A percentile compares a stretch with the other conserved stretches of the same genome.
phyloP scores from a whole-genome alignment of 2,113 vertebrate genomes.

The Dipodomys ordii region DNA sequence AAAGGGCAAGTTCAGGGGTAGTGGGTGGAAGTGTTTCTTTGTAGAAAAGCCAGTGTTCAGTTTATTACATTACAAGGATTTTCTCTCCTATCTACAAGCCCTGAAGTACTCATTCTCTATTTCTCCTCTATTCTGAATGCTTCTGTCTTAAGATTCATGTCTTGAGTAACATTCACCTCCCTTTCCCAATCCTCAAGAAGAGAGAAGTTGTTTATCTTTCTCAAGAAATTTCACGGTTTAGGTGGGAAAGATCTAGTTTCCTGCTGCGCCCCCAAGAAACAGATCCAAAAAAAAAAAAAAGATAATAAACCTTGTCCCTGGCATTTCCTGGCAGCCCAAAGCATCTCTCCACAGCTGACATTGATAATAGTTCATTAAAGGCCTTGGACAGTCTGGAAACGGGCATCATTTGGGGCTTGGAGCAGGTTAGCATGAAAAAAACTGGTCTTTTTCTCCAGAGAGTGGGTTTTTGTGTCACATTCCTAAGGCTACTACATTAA shows the following conservation, averaged over 20 bases:
- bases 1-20: no score
- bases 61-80: not conserved
- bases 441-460: not conserved
- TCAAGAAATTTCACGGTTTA: slow-evolving; percentile 67
- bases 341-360: slow-evolving; percentile 58
- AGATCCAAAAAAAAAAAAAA: slow-evolving; percentile 40
- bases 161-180: not conserved
- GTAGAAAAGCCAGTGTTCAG: not conserved
- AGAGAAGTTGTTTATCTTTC: slow-evolving; percentile 66
- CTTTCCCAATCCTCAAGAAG: not conserved
- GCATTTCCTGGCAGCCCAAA: slow-evolving; percentile 71
- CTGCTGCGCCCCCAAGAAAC: slow-evolving; percentile 57
- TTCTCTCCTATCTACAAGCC: not conserved
- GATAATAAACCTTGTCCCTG: slow-evolving; percentile 69
- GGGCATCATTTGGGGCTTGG: not conserved
- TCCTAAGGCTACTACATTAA: not conserved
- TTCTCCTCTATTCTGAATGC: not conserved
- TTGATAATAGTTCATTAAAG: slow-evolving; percentile 69
- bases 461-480: not conserved
- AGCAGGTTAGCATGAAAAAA: not conserved
- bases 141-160: not conserved
- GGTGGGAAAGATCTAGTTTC: slow-evolving; percentile 69
- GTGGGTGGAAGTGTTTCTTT: not conserved
- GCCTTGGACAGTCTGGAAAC: not conserved
- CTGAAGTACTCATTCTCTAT: not conserved